phyloP scores from a whole-genome alignment of 2,797 vertebrate species.

The Cossypha niveicapilla region DNA sequence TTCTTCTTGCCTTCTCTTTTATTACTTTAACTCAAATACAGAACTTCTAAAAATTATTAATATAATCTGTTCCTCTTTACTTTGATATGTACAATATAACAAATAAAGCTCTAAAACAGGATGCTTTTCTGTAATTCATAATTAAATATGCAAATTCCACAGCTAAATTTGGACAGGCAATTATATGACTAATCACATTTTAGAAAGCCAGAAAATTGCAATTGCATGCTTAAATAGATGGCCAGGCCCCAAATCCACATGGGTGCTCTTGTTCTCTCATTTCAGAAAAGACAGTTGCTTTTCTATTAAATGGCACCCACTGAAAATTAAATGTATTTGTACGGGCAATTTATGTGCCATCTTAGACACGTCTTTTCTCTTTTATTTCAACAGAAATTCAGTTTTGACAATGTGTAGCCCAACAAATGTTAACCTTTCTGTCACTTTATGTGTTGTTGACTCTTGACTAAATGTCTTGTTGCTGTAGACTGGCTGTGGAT shows the following conservation, averaged over 20 bases:
- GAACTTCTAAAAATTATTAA: conserved; percentile 20
- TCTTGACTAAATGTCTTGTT: not conserved
- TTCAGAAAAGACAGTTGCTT: conserved; percentile 8
- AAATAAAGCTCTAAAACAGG: conserved; percentile 51
- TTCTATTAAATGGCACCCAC: not conserved
- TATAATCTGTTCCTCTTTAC: conserved; percentile 20
- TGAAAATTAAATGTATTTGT: conserved; percentile 21
- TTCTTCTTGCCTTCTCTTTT: not conserved
- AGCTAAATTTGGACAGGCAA: conserved; percentile 67
- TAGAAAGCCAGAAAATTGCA: conserved; percentile 65
- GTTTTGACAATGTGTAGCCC: not conserved
- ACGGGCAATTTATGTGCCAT: not conserved
- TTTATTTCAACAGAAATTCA: not conserved
- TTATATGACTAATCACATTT: conserved; percentile 70
- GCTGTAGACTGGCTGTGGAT: conserved; percentile 75
- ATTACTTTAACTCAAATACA: not conserved
- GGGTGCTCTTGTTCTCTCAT: conserved; percentile 21
- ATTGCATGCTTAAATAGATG: conserved; percentile 65
- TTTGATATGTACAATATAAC: conserved; percentile 30
- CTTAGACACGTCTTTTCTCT: not conserved
- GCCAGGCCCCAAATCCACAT: conserved; percentile 31
- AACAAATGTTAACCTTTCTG: not conserved
- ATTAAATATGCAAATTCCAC: conserved; percentile 66
- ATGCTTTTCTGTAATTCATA: conserved; percentile 60
- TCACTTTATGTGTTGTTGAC: not conserved